Percentiles rank a stretch among this genome's conserved stretches.
Conservation (phyloP, 1,140 invertebrate genomes). For the Trachymyrmex cornetzi region DNA sequence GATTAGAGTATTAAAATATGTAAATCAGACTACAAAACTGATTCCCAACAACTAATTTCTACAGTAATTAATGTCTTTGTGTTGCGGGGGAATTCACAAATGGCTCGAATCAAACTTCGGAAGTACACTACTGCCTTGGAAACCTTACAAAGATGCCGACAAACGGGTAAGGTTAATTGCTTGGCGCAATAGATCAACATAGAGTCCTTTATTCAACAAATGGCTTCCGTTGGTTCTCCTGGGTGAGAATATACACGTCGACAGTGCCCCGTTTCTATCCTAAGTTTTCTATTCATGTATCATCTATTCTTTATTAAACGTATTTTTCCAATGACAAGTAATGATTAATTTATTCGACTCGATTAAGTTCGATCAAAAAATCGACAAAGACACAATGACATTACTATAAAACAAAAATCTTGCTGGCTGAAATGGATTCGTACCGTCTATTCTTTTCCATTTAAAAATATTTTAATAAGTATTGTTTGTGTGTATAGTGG, state of each 20-base stretch:
- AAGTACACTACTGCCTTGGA: constrained; percentile 53
- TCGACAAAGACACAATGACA: not conserved
- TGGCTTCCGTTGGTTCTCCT: constrained; percentile 73
- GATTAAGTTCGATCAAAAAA: not conserved
- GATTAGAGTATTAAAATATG: not conserved
- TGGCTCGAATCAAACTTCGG: constrained; percentile 32
- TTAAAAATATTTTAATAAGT: not conserved
- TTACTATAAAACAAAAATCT: not conserved
- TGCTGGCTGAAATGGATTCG: not conserved
- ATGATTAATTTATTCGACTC: not conserved
- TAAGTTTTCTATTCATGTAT: not conserved
- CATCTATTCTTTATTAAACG: not conserved
- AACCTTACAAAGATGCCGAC: constrained; percentile 76
- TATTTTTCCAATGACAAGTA: not conserved
- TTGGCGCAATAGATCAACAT: constrained; percentile 75
- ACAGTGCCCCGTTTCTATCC: not conserved
- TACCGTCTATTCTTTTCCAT: not conserved
- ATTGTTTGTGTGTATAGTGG: constrained; percentile 11
- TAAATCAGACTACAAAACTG: not conserved
- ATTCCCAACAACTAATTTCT: constrained; percentile 1
- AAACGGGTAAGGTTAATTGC: constrained; percentile 80
- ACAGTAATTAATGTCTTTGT: constrained; percentile 32
- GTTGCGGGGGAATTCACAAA: constrained; percentile 18
- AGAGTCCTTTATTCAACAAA: constrained; percentile 75
- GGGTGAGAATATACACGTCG: not conserved